Conservation (phyloP, 2,797 vertebrate genomes). For the Loriculus beryllinus region DNA sequence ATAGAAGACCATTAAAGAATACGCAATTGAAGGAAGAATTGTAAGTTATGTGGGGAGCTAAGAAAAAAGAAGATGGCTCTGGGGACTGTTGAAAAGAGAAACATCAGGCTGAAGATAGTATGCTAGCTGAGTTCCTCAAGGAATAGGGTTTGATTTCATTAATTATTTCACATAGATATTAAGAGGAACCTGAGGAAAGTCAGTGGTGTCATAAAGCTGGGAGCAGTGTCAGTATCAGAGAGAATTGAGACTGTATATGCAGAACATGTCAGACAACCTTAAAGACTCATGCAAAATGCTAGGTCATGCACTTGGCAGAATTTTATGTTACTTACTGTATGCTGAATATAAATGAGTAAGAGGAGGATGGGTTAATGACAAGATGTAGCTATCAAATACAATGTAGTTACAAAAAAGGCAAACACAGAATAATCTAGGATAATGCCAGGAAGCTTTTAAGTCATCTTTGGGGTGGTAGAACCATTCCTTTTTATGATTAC, state of each 20-base stretch:
- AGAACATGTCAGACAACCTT: not conserved
- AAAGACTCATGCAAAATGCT: constrained; percentile 12
- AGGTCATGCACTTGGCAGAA: constrained; percentile 3
- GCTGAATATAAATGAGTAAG: constrained; percentile 20
- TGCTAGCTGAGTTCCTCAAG: not conserved
- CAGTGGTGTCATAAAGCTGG: not conserved
- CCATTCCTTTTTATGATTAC: not conserved
- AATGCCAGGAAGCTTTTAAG: not conserved
- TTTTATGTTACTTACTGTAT: not conserved
- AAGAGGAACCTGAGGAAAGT: not conserved
- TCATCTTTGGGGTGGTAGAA: not conserved
- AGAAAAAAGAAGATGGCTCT: not conserved
- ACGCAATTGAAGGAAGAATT: not conserved
- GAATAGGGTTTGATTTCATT: not conserved
- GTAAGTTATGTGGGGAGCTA: not conserved
- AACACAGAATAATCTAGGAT: not conserved
- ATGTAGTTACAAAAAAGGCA: not conserved
- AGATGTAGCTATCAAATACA: not conserved
- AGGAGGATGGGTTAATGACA: not conserved
- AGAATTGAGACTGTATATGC: not conserved
- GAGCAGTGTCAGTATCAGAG: not conserved
- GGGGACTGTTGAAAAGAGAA: not conserved
- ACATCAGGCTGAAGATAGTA: not conserved
- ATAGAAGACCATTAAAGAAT: not conserved
- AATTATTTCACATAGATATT: not conserved